A percentile compares a stretch with the other conserved stretches of the same genome.
These are phyloP conservation scores for Neoarius graeffei DNA, from an alignment of 2,113 vertebrate genomes.

Conservation along the genomic window DNA sequence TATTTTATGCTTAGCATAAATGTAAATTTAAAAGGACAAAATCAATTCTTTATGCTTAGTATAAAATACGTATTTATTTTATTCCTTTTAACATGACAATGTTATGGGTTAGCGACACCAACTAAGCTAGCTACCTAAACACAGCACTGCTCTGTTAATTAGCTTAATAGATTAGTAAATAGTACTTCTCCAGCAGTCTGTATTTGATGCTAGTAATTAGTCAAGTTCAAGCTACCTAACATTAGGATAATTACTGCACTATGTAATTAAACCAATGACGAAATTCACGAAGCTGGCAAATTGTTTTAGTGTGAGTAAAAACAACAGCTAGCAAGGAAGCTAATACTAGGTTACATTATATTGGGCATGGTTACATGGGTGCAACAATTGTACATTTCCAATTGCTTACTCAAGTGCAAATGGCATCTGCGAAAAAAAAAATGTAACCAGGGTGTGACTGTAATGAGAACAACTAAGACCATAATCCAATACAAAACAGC, in stretches of 20 bases:
- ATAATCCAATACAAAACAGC: background rate
- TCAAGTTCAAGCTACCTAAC: background rate
- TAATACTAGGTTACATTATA: background rate
- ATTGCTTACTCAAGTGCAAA: background rate
- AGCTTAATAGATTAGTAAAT: background rate
- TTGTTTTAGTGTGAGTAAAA: background rate
- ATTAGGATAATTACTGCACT: background rate
- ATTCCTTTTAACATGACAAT: background rate
- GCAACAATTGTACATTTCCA: background rate
- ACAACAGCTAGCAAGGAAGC: background rate
- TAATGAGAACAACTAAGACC: background rate
- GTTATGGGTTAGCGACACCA: background rate
- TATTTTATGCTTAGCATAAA: background rate
- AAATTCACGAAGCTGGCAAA: background rate
- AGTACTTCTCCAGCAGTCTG: background rate
- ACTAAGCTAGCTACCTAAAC: background rate
- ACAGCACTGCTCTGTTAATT: background rate
- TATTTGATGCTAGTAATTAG: background rate
- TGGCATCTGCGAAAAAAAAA: background rate
- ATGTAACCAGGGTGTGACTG: background rate
- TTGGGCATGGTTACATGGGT: background rate
- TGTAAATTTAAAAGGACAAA: background rate
- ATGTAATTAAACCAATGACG: background rate
- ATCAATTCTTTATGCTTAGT: background rate
- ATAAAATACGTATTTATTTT: background rate